Evolutionary conservation across 2,113 vertebrate genomes (phyloP), one percentile per base, ranked within the genome.

Genomic region (Nyctibius bracteatus): DNA sequence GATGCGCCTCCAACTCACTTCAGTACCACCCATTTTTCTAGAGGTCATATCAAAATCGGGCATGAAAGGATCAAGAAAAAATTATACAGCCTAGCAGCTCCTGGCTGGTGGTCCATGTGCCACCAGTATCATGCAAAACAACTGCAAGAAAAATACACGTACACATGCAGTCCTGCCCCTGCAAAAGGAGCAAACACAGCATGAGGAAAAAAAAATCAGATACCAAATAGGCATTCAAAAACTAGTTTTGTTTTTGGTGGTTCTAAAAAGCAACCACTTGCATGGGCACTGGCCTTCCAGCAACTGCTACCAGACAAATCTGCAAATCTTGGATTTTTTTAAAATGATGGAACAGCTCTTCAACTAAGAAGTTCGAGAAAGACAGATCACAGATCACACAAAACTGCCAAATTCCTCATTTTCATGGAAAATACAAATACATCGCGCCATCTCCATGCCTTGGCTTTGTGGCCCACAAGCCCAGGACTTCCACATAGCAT

Each of bases 391-490:
- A n/a, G n/a, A n/a, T 35, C 66, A 25, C 78, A 44, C 44, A 28
- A 10, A 72, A 5, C 46, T 16, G 14, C n/a, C 59, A 77, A 80
- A 86, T 93, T 81, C 87, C 87, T 62, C 41, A 19, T 46, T 82
- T 30, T 57, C 11, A 1, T 1, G 31, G 65, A 41, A 91, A 87
- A 85, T 25, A 52, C n/a, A 81, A 83, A 44, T 8, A 9, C 11
- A 31, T 8, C 39, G 19, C 3, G 1, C 30, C 35, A 14, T 2
- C 14, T 31, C 43, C 15, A 2, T 0, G 14, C 51, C 55, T 33
- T 13, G 54, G 30, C 44, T 52, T 7, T 9, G 70, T 17, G 16
- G 37, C 12, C 47, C n/a, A 8, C 5, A 7, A 58, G 58, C 24
- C 31, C 39, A 16, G 58, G 15, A 7, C 33, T 14, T 1, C 22